Percentiles rank a stretch among this genome's conserved stretches.
These are phyloP conservation scores for Sebastes variabilis DNA, from an alignment of 2,797 vertebrate genomes.

Conservation along the genomic window DNA sequence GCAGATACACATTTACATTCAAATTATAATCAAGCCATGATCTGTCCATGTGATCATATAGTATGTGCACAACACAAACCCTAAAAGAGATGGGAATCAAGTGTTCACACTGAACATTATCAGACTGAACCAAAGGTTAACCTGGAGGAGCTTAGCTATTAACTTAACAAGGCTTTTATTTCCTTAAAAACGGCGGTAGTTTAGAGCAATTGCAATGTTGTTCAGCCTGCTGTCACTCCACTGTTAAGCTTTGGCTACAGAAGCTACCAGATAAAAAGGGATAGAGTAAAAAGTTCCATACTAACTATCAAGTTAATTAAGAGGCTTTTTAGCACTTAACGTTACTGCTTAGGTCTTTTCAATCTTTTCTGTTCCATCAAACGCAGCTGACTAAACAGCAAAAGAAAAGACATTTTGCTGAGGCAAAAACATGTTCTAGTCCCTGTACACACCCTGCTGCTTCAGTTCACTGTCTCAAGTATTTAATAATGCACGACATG, in stretches of 20 bases:
- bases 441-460: too few species aligned
- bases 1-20: slow-evolving; percentile 6
- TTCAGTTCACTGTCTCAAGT: too few species aligned
- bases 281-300: too few species aligned
- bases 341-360: too few species aligned
- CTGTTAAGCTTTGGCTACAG: too few species aligned
- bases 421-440: accelerated
- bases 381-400: too few species aligned
- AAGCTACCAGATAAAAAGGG: too few species aligned
- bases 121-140: not conserved
- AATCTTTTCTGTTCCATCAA: too few species aligned
- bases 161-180: not conserved
- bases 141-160: not conserved
- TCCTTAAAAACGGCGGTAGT: not conserved
- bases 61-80: not conserved
- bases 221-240: not conserved
- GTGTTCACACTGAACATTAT: slow-evolving; percentile 28
- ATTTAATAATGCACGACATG: too few species aligned
- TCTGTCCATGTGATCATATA: not conserved
- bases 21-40: not conserved
- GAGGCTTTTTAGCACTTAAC: too few species aligned
- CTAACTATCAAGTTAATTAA: too few species aligned
- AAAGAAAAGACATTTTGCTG: too few species aligned
- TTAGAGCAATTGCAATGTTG: not conserved
- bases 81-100: not conserved